phyloP scores from a whole-genome alignment of 2,113 vertebrate genomes.

The Bagarius yarrelli region DNA sequence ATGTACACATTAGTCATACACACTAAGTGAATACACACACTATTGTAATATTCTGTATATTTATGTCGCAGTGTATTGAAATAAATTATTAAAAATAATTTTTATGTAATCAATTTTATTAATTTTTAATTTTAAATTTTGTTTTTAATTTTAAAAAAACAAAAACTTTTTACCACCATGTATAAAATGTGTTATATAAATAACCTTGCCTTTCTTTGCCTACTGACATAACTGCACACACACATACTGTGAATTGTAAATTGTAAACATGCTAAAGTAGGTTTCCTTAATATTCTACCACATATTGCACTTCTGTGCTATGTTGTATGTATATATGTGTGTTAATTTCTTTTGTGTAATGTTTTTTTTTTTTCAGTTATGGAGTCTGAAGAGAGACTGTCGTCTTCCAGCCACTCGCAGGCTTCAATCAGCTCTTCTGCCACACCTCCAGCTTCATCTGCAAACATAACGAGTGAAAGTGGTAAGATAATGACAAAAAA shows the following conservation, averaged over 20 bases:
- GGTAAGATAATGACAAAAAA: slow-evolving; percentile 60
- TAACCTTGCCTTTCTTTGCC: too few species aligned
- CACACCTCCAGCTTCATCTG: slow-evolving; percentile 70
- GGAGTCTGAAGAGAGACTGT: slow-evolving; percentile 87
- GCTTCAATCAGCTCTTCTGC: slow-evolving; percentile 72
- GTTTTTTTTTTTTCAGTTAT: slow-evolving; percentile 76
- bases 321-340: slow-evolving; percentile 37
- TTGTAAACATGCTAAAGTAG: not conserved
- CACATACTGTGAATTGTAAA: not conserved
- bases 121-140: too few species aligned
- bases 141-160: too few species aligned
- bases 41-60: not conserved
- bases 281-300: not conserved
- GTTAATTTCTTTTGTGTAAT: slow-evolving; percentile 66
- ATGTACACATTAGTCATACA: not conserved
- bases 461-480: slow-evolving; percentile 66
- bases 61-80: not conserved
- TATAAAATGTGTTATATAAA: too few species aligned
- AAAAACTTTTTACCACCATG: too few species aligned
- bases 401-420: slow-evolving; percentile 72
- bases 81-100: too few species aligned
- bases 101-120: too few species aligned
- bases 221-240: not conserved
- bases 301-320: not conserved
- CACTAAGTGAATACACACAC: not conserved